These are phyloP conservation scores for Lutraria lutraria DNA, from an alignment of 2,888 invertebrate genomes.

Conservation along the genomic window DNA sequence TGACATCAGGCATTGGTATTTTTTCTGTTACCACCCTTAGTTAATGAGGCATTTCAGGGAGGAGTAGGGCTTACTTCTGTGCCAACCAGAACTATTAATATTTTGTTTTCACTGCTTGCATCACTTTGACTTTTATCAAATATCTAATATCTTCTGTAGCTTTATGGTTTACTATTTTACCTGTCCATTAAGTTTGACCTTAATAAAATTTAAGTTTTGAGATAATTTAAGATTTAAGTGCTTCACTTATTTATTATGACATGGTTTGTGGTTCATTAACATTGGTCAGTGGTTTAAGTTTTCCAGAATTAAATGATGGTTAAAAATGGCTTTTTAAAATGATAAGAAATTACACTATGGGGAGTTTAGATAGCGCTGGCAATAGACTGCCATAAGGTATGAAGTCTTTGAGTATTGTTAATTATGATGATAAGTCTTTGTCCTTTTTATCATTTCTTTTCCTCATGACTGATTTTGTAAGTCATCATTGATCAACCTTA, in stretches of 20 bases:
- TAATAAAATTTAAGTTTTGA: too few species aligned
- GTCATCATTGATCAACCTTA: neutral
- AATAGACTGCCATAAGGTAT: neutral
- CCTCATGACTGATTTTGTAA: neutral
- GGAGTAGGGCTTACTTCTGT: neutral
- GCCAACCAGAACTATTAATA: neutral
- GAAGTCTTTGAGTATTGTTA: neutral
- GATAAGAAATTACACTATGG: neutral
- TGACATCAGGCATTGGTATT: constrained; percentile 1
- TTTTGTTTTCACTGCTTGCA: neutral
- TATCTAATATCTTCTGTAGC: too few species aligned
- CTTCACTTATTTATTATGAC: too few species aligned
- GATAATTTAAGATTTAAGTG: too few species aligned
- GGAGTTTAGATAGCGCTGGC: neutral
- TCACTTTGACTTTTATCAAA: too few species aligned
- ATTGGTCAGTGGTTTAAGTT: too few species aligned
- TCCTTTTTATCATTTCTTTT: constrained; percentile 5
- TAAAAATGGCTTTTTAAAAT: too few species aligned
- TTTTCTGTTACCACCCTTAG: neutral
- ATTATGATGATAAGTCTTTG: neutral
- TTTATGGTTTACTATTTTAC: too few species aligned
- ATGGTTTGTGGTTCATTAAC: too few species aligned
- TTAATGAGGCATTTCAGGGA: constrained; percentile 1
- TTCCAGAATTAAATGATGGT: too few species aligned
- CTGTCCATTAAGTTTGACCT: too few species aligned